phyloP scores from a whole-genome alignment of 2,888 invertebrate species.

The Villa cingulata region DNA sequence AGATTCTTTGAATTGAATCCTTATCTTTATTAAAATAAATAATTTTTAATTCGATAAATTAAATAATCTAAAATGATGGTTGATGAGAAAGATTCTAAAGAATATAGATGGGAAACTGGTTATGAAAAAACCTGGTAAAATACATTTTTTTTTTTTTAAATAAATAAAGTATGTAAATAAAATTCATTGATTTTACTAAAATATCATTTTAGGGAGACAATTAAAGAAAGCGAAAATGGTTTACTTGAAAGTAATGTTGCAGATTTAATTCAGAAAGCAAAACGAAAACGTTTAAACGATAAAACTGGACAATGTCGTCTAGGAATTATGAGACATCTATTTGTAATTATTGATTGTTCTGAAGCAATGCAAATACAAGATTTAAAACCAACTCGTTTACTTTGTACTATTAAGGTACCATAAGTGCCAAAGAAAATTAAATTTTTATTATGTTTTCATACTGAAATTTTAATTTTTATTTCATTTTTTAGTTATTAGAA shows the following conservation, averaged over 20 bases:
- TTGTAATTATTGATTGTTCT: conserved; percentile 83
- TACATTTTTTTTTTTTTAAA: background rate
- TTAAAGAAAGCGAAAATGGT: conserved; percentile 92
- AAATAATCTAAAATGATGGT: no score
- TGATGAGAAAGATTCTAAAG: conserved; percentile 73
- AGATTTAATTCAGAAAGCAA: conserved; percentile 81
- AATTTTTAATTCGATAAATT: no score
- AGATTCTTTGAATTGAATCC: no score
- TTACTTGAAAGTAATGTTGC: conserved; percentile 80
- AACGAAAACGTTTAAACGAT: conserved; percentile 59
- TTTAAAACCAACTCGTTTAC: conserved; percentile 80
- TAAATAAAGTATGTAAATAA: background rate
- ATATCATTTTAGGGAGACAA: conserved; percentile 60
- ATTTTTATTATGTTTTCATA: background rate
- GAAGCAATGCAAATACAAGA: conserved; percentile 91
- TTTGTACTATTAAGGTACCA: conserved; percentile 72
- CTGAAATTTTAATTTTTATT: background rate
- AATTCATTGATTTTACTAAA: background rate
- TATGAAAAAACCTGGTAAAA: conserved; percentile 86
- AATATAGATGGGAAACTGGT: conserved; percentile 90
- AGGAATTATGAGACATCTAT: conserved; percentile 97
- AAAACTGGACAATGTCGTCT: conserved; percentile 67
- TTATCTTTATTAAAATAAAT: no score
- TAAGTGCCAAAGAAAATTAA: background rate
- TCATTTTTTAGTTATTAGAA: conserved; percentile 60